phyloP scores from a whole-genome alignment of 2,113 vertebrate species.

The Illadopsis cleaveri region DNA sequence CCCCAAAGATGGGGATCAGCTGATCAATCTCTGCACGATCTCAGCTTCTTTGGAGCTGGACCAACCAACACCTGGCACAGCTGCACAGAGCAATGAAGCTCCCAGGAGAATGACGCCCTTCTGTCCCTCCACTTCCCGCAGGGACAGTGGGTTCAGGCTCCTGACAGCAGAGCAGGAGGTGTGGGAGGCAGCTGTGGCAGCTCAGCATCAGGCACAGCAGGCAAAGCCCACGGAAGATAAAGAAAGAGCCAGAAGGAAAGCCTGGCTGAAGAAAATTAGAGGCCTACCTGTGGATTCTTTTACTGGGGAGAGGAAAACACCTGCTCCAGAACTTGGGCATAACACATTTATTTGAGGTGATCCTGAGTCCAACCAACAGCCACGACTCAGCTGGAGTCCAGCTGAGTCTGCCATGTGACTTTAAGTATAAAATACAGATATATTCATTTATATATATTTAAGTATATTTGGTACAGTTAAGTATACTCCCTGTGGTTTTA shows the following conservation, averaged over 20 bases:
- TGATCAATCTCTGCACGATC: not conserved
- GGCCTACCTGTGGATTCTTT: slow-evolving; percentile 62
- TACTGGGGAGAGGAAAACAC: slow-evolving; percentile 58
- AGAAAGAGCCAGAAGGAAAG: slow-evolving; percentile 44
- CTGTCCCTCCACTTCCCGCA: not conserved
- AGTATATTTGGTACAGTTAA: not conserved
- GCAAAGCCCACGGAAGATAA: not conserved
- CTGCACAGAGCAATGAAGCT: not conserved
- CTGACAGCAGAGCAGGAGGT: slow-evolving; percentile 66
- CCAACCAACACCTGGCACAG: not conserved
- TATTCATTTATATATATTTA: not conserved
- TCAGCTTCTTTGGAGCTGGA: not conserved
- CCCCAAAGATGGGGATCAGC: not conserved
- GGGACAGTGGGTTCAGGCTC: slow-evolving; percentile 61
- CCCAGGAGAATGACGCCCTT: not conserved
- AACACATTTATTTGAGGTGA: slow-evolving; percentile 67
- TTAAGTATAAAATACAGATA: not conserved
- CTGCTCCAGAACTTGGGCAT: slow-evolving; percentile 72
- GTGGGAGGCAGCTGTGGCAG: not conserved
- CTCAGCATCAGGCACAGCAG: not conserved
- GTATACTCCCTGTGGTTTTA: not conserved
- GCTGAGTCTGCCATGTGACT: not conserved
- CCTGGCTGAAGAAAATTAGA: slow-evolving; percentile 69
- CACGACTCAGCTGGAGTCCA: not conserved
- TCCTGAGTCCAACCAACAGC: not conserved